phyloP scores from a whole-genome alignment of 2,113 vertebrate species.

The Dipodomys spectabilis region DNA sequence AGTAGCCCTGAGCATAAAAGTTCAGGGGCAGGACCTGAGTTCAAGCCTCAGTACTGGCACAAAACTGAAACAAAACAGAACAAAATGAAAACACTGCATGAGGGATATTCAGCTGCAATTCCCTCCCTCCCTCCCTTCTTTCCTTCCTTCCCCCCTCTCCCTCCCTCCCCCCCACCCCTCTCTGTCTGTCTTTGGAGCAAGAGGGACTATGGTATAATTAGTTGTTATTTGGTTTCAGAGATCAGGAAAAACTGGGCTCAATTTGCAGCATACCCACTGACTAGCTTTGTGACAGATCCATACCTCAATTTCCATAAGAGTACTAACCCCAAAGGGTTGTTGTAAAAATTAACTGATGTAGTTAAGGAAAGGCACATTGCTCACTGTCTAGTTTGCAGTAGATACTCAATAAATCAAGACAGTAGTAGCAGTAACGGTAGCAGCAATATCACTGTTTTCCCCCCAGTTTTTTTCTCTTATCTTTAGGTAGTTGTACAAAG shows the following conservation, averaged over 20 bases:
- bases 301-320: neutral
- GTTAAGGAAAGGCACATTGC: neutral
- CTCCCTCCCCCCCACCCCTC: too few species aligned
- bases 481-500: too few species aligned
- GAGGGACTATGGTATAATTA: neutral
- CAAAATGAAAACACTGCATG: neutral
- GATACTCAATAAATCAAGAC: neutral
- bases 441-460: neutral
- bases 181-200: neutral
- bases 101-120: neutral
- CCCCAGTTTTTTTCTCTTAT: too few species aligned
- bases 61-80: too few species aligned
- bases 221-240: neutral
- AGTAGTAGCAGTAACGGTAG: neutral
- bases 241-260: neutral
- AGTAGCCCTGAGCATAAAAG: too few species aligned
- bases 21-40: too few species aligned
- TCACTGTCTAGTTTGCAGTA: neutral
- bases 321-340: neutral
- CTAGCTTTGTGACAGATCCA: neutral
- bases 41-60: too few species aligned
- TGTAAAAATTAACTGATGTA: neutral
- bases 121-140: neutral
- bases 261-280: neutral
- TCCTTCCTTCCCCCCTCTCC: too few species aligned